Base-by-base conservation (phyloP, 2,888 invertebrate species). In the Melieria crassipennis region DNA sequence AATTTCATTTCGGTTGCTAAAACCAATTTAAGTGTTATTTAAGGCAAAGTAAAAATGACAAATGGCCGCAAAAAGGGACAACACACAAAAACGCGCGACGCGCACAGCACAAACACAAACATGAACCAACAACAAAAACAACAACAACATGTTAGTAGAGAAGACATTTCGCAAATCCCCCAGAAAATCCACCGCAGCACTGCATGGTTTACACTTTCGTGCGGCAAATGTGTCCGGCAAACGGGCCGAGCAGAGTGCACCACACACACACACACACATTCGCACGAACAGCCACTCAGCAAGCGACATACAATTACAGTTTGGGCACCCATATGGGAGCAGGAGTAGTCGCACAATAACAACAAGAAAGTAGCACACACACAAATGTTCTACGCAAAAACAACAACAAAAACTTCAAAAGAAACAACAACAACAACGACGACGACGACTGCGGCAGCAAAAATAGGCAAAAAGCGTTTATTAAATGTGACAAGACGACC, bases 21-120 rank as follows among this genome's bases (percentile, higher is more conserved):
- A 70, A 60, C 65, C 60, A 70, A 70, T 70, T 70, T 70, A 64
- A 65, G 7, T 57, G 60, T 65, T 57, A 58, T 61, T 70, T 70
- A 70, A 70, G 70, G 58, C 58, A 50, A 70, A 50, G 50, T 47
- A 42, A 58, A 69, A 65, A 65, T 65, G 64, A 70, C 58, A 70
- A 70, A 70, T 70, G 45, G 3, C 50, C 10, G 30, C 13, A 56
- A 13, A 7, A 50, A 45, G 57, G 42, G 56, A 55, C 47, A 62
- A 30, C 30, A 30, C 30, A 30, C 30, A 30, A 30, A 30, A 30
- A 30, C 30, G 30, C 30, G 30, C 30, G 30, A 30, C 30, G 30
- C 30, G 30, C 30, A 30, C 3, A 30, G 13, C 52, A 52, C 11
- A 5, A 52, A 52, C 6, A 52, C 11, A 52, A 52, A 52, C 30